A percentile compares a stretch with the other conserved stretches of the same genome.
Evolutionary conservation across 2,797 vertebrate species (phyloP).

Genomic region (Gastrophryne carolinensis): DNA sequence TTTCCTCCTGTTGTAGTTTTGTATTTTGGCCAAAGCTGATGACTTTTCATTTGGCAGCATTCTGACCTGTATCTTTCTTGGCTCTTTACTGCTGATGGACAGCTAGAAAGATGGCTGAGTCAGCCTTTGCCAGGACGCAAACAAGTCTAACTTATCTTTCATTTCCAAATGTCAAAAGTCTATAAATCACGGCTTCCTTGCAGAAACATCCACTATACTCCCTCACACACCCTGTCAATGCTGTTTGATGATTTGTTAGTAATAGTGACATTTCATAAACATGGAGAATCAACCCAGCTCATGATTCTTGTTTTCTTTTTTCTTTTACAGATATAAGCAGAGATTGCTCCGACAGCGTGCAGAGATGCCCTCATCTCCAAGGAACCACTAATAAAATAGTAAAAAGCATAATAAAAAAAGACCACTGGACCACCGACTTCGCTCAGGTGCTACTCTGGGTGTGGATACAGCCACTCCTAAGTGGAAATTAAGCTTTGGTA

Average conservation of each 20-base stretch:
- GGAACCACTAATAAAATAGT: too few relatives aligned
- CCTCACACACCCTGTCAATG: constrained; percentile 2
- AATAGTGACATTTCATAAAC: constrained; percentile 45
- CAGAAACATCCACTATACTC: constrained; percentile 11
- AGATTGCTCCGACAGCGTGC: too few relatives aligned
- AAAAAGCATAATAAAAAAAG: too few relatives aligned
- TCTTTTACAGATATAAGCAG: not conserved
- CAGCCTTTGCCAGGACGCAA: constrained; percentile 44
- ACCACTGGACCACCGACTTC: too few relatives aligned
- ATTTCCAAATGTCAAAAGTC: constrained; percentile 51
- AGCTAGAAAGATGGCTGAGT: constrained; percentile 42
- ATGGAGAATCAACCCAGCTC: constrained; percentile 18
- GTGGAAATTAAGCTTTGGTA: too few relatives aligned
- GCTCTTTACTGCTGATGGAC: constrained; percentile 44
- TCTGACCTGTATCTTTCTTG: constrained; percentile 44
- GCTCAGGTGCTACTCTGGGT: too few relatives aligned
- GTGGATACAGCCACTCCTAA: too few relatives aligned
- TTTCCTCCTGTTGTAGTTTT: constrained; percentile 24
- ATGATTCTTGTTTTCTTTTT: not conserved
- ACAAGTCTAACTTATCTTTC: constrained; percentile 44
- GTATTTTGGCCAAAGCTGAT: constrained; percentile 43
- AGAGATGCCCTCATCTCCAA: too few relatives aligned
- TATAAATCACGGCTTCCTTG: constrained; percentile 38
- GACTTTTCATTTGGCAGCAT: constrained; percentile 19
- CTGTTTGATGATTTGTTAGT: constrained; percentile 39